A percentile compares a stretch with the other conserved stretches of the same genome.
phyloP scores from a whole-genome alignment of 2,797 vertebrate genomes.

The Tokudaia muenninki region DNA sequence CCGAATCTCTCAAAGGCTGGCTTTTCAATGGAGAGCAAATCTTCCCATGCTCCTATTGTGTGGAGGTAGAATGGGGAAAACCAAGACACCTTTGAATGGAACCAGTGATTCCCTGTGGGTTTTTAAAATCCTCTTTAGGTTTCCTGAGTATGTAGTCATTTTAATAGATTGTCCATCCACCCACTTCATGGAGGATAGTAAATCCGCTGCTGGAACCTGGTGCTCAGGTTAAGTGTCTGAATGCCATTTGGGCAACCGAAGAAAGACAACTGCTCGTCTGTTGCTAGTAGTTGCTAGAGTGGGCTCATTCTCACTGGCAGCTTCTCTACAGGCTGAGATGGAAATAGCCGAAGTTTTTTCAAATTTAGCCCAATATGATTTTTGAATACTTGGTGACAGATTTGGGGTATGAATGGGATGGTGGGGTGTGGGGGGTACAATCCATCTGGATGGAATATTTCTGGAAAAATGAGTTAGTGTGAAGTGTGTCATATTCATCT shows the following conservation, averaged over 20 bases:
- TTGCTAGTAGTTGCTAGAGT: background rate
- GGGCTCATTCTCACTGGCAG: background rate
- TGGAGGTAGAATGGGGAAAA: background rate
- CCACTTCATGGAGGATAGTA: background rate
- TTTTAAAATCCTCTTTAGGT: background rate
- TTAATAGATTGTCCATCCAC: background rate
- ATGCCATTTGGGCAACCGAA: background rate
- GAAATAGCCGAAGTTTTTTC: background rate
- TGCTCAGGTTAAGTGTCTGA: background rate
- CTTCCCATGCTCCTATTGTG: background rate
- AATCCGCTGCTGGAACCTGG: background rate
- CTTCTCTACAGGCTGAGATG: background rate
- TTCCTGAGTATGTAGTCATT: background rate
- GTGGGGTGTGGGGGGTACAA: background rate
- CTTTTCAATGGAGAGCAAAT: conserved; percentile 31
- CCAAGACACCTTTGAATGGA: conserved; percentile 5
- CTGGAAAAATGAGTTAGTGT: background rate
- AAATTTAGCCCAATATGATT: background rate
- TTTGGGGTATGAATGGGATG: background rate
- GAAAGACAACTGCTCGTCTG: background rate
- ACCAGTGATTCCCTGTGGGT: conserved; percentile 6
- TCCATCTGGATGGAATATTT: background rate
- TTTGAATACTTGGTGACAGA: background rate
- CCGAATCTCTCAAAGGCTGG: background rate
- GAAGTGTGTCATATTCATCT: background rate